Evolutionary conservation across 2,797 vertebrate species (phyloP).

Genomic region (Sphenodon punctatus): DNA sequence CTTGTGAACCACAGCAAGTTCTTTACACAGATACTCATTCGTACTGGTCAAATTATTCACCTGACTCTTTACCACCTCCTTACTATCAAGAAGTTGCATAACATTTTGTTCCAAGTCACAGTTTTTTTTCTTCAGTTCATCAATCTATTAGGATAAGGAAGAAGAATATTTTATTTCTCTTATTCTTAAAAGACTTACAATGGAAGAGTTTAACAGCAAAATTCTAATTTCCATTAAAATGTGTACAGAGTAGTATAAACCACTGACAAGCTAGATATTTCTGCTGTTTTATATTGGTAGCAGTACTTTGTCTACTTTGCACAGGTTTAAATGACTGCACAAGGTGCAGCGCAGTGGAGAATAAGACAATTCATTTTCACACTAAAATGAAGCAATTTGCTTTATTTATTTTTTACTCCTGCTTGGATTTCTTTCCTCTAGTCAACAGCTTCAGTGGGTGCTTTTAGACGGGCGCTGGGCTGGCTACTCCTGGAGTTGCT

Average conservation of each 20-base stretch:
- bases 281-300: neutral
- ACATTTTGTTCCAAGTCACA: conserved; percentile 70
- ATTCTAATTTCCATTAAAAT: neutral
- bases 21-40: conserved; percentile 70
- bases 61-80: conserved; percentile 62
- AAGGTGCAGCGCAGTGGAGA: neutral
- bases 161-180: conserved; percentile 19
- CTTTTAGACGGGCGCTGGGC: too few relatives aligned
- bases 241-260: neutral
- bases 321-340: neutral
- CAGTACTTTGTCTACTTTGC: neutral
- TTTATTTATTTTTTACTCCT: neutral
- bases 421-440: neutral
- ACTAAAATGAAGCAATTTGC: neutral
- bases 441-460: neutral
- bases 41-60: conserved; percentile 65
- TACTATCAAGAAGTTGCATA: conserved; percentile 66
- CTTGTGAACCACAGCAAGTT: conserved; percentile 71
- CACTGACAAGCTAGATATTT: neutral
- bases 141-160: conserved; percentile 63
- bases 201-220: neutral
- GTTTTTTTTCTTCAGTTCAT: conserved; percentile 72
- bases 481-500: too few relatives aligned
- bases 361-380: neutral
- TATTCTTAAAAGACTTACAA: neutral